These are phyloP conservation scores for Oceanodroma leucorhoa DNA, from an alignment of 2,797 vertebrate genomes.

Conservation along the genomic window DNA sequence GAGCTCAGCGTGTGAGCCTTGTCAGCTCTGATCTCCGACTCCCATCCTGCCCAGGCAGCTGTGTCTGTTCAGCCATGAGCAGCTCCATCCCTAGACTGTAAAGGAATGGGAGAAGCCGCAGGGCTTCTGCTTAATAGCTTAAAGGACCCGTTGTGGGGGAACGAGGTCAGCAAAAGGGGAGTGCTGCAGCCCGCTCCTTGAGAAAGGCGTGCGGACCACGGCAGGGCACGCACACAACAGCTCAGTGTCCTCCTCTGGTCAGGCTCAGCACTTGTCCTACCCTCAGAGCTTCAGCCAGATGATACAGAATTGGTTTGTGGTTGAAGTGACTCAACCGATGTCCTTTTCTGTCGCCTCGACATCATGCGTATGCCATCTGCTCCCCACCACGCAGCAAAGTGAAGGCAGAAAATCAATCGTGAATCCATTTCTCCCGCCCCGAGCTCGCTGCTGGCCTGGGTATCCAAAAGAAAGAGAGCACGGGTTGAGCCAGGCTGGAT, in stretches of 20 bases:
- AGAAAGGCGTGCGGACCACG: neutral
- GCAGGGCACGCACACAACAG: constrained; percentile 39
- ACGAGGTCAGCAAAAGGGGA: constrained; percentile 11
- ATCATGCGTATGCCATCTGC: constrained; percentile 33
- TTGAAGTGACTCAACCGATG: constrained; percentile 43
- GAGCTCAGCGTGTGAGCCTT: neutral
- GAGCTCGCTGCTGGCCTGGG: neutral
- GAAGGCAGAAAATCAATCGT: neutral
- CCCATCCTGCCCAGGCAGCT: constrained; percentile 20
- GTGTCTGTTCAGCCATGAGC: neutral
- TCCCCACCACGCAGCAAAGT: neutral
- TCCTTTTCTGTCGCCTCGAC: neutral
- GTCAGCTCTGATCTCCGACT: neutral
- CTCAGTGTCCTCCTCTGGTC: constrained; percentile 40
- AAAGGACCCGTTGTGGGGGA: constrained; percentile 34
- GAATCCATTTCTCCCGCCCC: neutral
- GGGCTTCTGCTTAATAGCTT: neutral
- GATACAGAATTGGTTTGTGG: constrained; percentile 11
- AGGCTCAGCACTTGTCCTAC: neutral
- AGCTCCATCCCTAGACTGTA: neutral
- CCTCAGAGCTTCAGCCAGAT: constrained; percentile 15
- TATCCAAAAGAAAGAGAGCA: neutral
- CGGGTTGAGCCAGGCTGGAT: neutral
- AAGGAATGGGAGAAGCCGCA: neutral
- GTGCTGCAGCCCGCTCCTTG: constrained; percentile 4